phyloP scores from a whole-genome alignment of 2,113 vertebrate genomes.

The Uria aalge region DNA sequence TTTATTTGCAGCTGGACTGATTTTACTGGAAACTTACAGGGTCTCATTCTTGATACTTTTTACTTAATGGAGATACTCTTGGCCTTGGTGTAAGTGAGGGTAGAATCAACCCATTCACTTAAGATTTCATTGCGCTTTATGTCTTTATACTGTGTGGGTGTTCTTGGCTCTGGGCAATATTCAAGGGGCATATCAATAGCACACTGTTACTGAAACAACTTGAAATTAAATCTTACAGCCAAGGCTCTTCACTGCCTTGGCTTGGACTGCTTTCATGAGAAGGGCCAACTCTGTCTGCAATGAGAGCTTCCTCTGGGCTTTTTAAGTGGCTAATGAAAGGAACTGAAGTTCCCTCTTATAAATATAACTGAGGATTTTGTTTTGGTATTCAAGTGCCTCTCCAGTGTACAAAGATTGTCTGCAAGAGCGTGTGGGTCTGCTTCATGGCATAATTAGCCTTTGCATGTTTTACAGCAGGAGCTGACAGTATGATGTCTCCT shows the following conservation, averaged over 20 bases:
- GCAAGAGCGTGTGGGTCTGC: neutral
- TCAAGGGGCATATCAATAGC: constrained; percentile 18
- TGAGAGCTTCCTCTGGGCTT: neutral
- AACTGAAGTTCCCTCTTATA: neutral
- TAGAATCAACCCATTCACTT: neutral
- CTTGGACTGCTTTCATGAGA: neutral
- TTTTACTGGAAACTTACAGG: neutral
- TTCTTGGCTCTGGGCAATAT: neutral
- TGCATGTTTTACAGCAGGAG: neutral
- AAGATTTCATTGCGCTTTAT: neutral
- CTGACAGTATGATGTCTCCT: neutral
- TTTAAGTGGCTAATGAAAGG: neutral
- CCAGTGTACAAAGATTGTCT: neutral
- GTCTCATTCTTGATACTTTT: neutral
- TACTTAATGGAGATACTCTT: neutral
- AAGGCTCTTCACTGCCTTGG: neutral
- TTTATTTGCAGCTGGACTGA: neutral
- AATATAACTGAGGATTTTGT: neutral
- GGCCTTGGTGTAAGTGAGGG: neutral
- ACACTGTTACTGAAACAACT: constrained; percentile 12
- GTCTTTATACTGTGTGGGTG: neutral
- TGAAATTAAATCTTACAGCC: neutral
- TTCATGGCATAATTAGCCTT: neutral
- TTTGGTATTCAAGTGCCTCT: neutral
- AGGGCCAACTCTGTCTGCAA: neutral